A percentile compares a stretch with the other conserved stretches of the same genome.
phyloP scores from a whole-genome alignment of 2,797 vertebrate genomes.

The Acanthornis magna region DNA sequence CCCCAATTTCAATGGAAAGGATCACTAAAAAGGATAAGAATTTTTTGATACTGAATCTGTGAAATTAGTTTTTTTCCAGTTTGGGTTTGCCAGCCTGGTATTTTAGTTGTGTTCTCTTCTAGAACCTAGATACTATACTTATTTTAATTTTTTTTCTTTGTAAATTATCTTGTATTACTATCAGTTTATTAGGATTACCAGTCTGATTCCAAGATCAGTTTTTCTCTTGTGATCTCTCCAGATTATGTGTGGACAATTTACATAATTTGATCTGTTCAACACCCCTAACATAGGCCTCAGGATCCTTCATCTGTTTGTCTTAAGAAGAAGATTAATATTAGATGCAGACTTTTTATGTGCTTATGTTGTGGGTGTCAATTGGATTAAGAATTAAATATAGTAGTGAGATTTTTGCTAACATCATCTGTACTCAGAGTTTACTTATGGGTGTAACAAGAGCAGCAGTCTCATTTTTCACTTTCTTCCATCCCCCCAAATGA shows the following conservation, averaged over 20 bases:
- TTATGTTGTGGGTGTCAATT: neutral
- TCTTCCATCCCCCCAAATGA: neutral
- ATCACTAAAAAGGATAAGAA: neutral
- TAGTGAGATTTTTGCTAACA: neutral
- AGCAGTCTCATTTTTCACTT: neutral
- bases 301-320: neutral
- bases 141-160: neutral
- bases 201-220: neutral
- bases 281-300: neutral
- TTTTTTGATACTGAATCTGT: neutral
- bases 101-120: neutral
- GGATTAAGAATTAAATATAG: neutral
- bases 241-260: neutral
- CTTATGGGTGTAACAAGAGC: neutral
- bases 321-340: neutral
- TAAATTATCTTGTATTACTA: neutral
- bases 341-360: neutral
- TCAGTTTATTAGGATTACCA: neutral
- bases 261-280: neutral
- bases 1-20: neutral
- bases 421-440: neutral
- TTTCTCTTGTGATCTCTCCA: neutral
- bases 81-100: neutral
- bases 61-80: neutral
- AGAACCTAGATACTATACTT: neutral